Base-by-base conservation (phyloP, 2,113 vertebrate genomes). In the Scomber colias region DNA sequence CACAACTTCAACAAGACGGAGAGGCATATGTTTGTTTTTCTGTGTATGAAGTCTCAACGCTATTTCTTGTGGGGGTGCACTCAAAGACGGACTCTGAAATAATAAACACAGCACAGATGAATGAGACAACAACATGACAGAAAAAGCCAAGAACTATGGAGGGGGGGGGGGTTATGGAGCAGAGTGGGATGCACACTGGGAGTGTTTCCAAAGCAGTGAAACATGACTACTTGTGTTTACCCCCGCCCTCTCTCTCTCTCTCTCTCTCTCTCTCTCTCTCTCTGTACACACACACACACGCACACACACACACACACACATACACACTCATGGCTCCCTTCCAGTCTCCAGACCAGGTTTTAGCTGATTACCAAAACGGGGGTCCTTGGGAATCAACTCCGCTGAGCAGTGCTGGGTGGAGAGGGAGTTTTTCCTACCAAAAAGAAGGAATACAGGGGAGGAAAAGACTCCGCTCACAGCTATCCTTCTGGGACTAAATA, bases 281-380 rank as follows among this genome's bases (percentile, higher is more conserved):
- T 40, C 35, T 40, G 35, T 9, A 40, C 35, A 40, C 35, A 40
- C 35, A 40, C 35, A 40, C 35, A 40, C 35, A 40, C 69, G 68
- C 55, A 48, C 62, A 70, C 70, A 77, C 48, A 73, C 51, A 73
- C 49, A 72, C 31, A 78, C 53, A 67, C 16, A 74, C 7, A 62
- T 16, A 71, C 0, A 69, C 3, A 77, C 35, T 44, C 24, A 79
- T 91, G 92, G 89, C 90, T 90, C 88, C 85, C 73, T 82, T 94
- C 94, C 93, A 93, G 87, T 67, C n/a, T 91, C 93, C 90, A 86
- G 49, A 71, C 93, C 93, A 87, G 90, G 87, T 93, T 93, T 95
- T 94, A 84, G 76, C 78, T 89, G 74, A 92, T 92, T 87, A 82
- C 86, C 83, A 63, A 77, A 81, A 85, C 49, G 60, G 68, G 86